Evolutionary conservation across 2,113 vertebrate species (phyloP).

Genomic region (Lycaon pictus): DNA sequence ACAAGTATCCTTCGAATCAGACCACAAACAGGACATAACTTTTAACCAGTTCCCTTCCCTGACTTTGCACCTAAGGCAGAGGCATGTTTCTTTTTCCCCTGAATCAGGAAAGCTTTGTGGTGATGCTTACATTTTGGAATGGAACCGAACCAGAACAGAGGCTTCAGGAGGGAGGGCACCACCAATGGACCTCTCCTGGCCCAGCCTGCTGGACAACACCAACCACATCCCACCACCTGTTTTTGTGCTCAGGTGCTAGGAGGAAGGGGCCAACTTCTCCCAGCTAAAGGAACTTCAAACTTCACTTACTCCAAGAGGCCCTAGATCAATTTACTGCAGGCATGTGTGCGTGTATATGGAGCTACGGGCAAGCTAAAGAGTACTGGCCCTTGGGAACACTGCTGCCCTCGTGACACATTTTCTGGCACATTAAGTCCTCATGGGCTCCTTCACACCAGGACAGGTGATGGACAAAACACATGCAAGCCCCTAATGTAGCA

Average conservation of each 20-base stretch:
- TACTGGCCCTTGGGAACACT: background rate
- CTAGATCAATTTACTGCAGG: background rate
- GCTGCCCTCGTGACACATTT: background rate
- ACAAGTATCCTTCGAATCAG: background rate
- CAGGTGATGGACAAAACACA: background rate
- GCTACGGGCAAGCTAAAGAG: background rate
- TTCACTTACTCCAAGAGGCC: background rate
- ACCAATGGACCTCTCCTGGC: background rate
- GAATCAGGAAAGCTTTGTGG: background rate
- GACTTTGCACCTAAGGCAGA: background rate
- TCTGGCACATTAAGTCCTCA: background rate
- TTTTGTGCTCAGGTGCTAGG: background rate
- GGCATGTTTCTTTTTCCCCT: background rate
- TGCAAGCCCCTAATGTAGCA: background rate
- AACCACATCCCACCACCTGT: background rate
- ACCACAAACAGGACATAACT: background rate
- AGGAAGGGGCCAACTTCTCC: no score
- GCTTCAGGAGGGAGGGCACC: background rate
- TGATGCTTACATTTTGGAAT: background rate
- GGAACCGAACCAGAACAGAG: background rate
- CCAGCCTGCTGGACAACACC: background rate
- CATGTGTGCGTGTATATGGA: no score
- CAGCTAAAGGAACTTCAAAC: background rate
- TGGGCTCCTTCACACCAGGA: background rate
- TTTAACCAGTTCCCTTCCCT: background rate